Evolutionary conservation across 2,888 invertebrate genomes (phyloP), one percentile per base, ranked within the genome.

Genomic region (Luperina nickerlii): DNA sequence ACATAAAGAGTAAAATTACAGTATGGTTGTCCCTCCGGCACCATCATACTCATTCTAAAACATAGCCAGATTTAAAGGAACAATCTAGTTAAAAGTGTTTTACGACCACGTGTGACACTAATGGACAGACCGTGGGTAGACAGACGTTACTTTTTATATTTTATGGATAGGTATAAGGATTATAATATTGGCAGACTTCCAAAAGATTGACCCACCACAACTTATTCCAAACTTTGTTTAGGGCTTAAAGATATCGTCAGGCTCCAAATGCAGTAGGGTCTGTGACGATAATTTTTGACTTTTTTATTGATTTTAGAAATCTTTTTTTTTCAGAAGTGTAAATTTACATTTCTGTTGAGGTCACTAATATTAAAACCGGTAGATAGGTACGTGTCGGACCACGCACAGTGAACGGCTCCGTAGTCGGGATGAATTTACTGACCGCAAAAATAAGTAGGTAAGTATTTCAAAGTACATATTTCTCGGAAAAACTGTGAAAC

Each of bases 141-240:
- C 48, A 65, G 48, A 57, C 18, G 11, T 54, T 51, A n/a, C 3
- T 38, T 27, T 65, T 82, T 65, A 38, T 65, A 82, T 54, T 54
- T 57, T 57, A 65, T 38, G 38, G 20, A 65, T 48, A n/a, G n/a
- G n/a, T n/a, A 18, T 63, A 75, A 24, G 5, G 48, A 65, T 79
- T 57, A n/a, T n/a, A n/a, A n/a, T n/a, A 57, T 75, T 76, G 83
- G 76, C 65, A 13, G 38, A 7, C 45, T 65, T 74, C 27, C 79
- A 79, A 78, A 54, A 32, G 3, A 81, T 15, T 74, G 38, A 48
- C 38, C 38, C 54, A 65, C 27, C 38, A 74, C 24, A 65, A 57
- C 48, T 48, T 38, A n/a, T 48, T 65, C 38, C 13, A 27, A 48
- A 32, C 20, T 32, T n/a, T 1, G 42, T 71, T 57, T 51, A 7